Percentiles rank a stretch among this genome's conserved stretches.
phyloP scores from a whole-genome alignment of 2,797 vertebrate genomes.

The Helicolenus hilgendorfi region DNA sequence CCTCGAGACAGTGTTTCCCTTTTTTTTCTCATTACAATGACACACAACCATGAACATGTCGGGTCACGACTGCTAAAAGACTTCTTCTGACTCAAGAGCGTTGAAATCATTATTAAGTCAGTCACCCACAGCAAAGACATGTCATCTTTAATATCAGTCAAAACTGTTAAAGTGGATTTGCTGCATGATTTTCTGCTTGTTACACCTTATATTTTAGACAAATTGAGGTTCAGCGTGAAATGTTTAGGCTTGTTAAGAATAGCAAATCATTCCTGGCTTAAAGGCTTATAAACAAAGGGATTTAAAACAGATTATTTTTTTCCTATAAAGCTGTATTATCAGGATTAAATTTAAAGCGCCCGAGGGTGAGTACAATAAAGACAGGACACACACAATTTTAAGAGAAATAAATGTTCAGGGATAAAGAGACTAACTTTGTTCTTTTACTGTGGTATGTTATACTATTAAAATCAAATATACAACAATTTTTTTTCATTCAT shows the following conservation, averaged over 20 bases:
- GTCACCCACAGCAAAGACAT: conserved; percentile 24
- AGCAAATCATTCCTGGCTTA: conserved; percentile 54
- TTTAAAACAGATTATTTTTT: conserved; percentile 54
- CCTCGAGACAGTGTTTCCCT: neutral
- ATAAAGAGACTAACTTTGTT: conserved; percentile 17
- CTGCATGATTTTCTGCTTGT: conserved; percentile 50
- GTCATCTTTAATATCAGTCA: conserved; percentile 38
- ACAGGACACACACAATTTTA: conserved; percentile 25
- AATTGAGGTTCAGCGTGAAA: conserved; percentile 46
- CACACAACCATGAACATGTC: neutral
- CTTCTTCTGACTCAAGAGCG: conserved; percentile 25
- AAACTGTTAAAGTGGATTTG: conserved; percentile 37
- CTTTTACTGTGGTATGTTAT: neutral
- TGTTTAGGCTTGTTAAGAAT: conserved; percentile 40
- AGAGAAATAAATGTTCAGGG: conserved; percentile 7
- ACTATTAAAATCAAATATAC: conserved; percentile 9
- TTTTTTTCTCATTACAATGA: neutral
- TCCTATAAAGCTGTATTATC: conserved; percentile 50
- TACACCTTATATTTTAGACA: conserved; percentile 37
- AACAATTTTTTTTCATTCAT: conserved; percentile 14
- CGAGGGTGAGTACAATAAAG: conserved; percentile 33
- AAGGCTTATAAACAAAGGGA: conserved; percentile 70
- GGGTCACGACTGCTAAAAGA: conserved; percentile 8
- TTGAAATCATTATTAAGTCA: conserved; percentile 19
- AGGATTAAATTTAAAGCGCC: conserved; percentile 58